Evolutionary conservation across 2,888 invertebrate species (phyloP), one percentile per base, ranked within the genome.

Genomic region (Melinaea marsaeus): DNA sequence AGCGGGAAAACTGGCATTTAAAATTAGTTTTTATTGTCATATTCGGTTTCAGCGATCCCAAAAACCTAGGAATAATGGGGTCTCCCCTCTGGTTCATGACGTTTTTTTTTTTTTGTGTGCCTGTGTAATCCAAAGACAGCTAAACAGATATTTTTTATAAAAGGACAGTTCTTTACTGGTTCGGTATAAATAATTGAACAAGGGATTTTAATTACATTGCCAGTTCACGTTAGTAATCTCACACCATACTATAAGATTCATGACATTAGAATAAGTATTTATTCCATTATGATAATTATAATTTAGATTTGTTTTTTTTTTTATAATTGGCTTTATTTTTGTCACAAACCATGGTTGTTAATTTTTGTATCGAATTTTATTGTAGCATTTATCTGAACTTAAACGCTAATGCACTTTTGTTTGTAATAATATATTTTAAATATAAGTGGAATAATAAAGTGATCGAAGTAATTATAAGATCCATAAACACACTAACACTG

Each of bases 341-440:
- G 45, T 46, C 45, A 45, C 32, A 45, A 35, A 58, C 37, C 42
- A 57, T 62, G 62, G 62, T 62, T 62, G 62, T 62, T 47, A 6
- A 46, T 45, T 57, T 42, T 42, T 58, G 34, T 54, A 62, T 34
- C 58, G 62, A 62, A 62, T 58, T 62, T 58, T 62, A 7, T 22
- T 51, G 13, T 51, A 13, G 32, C 32, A 7, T 51, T 22, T 22
- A 51, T 51, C 32, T 5, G 32, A 9, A 42, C 42, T 42, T 35
- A 35, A 42, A 42, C 6, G 42, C 42, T 42, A 42, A 42, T 7
- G 42, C 42, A 42, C 42, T 42, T 42, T 35, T 42, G 42, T 42
- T 42, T 42, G 42, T 42, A 42, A 42, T 42, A 42, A 42, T 42
- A 7, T 5, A 35, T 5, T 35, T 42, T 6, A 42, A 2, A 11